Evolutionary conservation across 2,888 invertebrate genomes (phyloP).

Genomic region (Nebria salina): DNA sequence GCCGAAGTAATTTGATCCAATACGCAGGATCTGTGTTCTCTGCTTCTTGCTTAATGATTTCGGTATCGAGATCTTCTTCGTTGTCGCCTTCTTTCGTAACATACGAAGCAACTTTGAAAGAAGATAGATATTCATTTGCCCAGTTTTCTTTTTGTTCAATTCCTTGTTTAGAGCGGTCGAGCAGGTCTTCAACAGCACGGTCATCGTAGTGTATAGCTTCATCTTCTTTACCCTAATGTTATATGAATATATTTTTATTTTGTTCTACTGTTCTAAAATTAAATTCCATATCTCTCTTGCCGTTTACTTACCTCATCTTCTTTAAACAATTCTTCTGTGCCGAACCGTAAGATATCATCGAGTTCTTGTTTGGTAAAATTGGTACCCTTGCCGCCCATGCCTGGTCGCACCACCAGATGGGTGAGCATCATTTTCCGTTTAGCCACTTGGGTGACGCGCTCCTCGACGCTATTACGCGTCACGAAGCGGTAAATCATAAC

Average conservation of each 20-base stretch:
- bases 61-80: constrained; percentile 93
- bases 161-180: constrained; percentile 95
- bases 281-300: too few species aligned
- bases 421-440: constrained; percentile 99
- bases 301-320: constrained; percentile 76
- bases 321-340: constrained; percentile 99
- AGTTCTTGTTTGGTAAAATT: constrained; percentile 99
- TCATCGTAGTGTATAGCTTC: constrained; percentile 98
- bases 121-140: constrained; percentile 98
- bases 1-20: constrained; percentile 97
- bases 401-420: constrained; percentile 94
- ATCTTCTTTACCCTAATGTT: constrained; percentile 74
- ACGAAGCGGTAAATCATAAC: constrained; percentile 99
- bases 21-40: constrained; percentile 99
- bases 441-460: constrained; percentile 97
- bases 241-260: constrained; percentile 49
- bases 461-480: constrained; percentile 98
- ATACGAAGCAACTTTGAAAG: constrained; percentile 98
- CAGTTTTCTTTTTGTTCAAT: constrained; percentile 98
- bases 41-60: constrained; percentile 98
- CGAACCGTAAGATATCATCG: constrained; percentile 98
- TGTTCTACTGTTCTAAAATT: background rate
- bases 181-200: constrained; percentile 88
- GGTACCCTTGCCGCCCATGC: constrained; percentile 94
- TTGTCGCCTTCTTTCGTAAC: constrained; percentile 95